Base-by-base conservation (phyloP, 2,888 invertebrate genomes). In the Sisyra nigra region DNA sequence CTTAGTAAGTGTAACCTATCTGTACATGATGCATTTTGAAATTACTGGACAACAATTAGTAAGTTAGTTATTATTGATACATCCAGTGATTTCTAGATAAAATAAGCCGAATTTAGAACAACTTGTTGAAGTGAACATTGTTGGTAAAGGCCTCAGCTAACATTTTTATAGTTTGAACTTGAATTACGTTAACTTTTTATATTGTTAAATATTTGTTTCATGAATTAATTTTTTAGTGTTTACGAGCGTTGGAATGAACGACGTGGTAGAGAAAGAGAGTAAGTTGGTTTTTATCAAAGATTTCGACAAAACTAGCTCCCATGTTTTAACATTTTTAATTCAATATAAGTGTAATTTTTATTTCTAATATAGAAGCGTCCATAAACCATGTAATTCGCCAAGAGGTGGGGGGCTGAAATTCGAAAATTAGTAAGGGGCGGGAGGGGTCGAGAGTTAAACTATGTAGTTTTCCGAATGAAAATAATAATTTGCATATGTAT, bases 1-100 rank as follows among this genome's bases (percentile, higher is more conserved):
- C 91, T 17, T 71, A 72, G 77, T 80, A 60, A 71, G 76, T 67
- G 50, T 40, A 41, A 29, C 32, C 17, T 39, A 7, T 14, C 11
- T 34, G 14, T 38, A 10, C 36, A 3, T 40, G n/a, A 34, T 37
- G 17, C 14, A 19, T 37, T 24, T 24, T 40, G 40, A 46, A 46
- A 35, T 35, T 40, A 29, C 36, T 36, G 14, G 37, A 43, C 11
- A 6, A 13, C 18, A 1, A 24, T 24, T 32, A 33, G 32, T 30
- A 44, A 24, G 35, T 15, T 36, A 11, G 24, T 24, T 45, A 13
- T 11, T 24, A 17, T 11, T 42, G 4, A 8, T 17, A 15, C 24
- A 35, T 17, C n/a, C 41, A 11, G 17, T 41, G 29, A 24, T 41
- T 33, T 41, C 13, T 10, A 45, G 39, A 35, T 24, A n/a, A 30